Evolutionary conservation across 2,888 invertebrate species (phyloP), one percentile per base, ranked within the genome.

Genomic region (Polymixis lichenea): DNA sequence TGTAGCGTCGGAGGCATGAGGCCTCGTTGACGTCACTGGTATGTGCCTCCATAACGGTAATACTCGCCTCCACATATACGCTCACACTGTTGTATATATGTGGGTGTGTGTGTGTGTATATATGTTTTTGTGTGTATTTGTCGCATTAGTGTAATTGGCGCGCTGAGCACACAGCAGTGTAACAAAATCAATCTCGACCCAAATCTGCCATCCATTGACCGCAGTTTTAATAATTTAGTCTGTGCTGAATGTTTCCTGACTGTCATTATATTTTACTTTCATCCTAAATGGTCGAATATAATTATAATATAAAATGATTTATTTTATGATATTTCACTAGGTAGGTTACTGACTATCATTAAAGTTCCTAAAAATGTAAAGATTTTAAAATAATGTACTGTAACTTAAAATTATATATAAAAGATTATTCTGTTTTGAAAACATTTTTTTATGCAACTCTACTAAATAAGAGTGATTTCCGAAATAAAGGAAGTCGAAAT

Each of bases 41-140:
- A 96, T 96, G 96, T 95, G 95, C 94, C 94, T 95, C 95, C 95
- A 94, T 96, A 96, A 96, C 96, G 96, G 96, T 96, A 95, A 94
- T 89, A 92, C 93, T 95, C 95, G 95, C 95, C 95, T 95, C 94
- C 93, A 92, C 90, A 93, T 91, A 92, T 90, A 93, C 93, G 92
- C 89, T 92, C 86, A 86, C 86, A 82, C 72, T 67, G 84, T 49
- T 77, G 77, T 83, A 86, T 75, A 38, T 2, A 32, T 4, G 4
- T 32, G 4, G 1, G 32, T 32, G 32, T 2, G 32, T 32, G 87
- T 78, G 65, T 79, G 74, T 81, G 70, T 70, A 56, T 78, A 58
- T 83, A 75, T 89, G 83, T 90, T 87, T 88, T 75, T 90, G 84
- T 90, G 88, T 91, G 87, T 89, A 89, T 88, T 88, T 90, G 85